phyloP scores from a whole-genome alignment of 2,113 vertebrate genomes.

The Kryptolebias marmoratus region DNA sequence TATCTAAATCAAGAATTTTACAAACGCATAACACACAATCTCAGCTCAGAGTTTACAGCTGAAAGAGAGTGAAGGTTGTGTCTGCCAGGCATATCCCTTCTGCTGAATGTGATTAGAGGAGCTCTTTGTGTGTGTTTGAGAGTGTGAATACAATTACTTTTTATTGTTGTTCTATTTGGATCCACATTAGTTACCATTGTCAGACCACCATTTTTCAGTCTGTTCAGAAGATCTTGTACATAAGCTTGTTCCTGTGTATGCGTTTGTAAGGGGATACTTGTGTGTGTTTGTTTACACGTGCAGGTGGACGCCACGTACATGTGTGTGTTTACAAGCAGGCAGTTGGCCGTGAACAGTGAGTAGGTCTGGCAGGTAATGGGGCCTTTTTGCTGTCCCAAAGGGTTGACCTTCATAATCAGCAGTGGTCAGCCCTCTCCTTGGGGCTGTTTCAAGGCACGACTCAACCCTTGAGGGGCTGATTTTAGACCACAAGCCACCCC shows the following conservation, averaged over 20 bases:
- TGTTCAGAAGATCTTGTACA: slow-evolving; percentile 8
- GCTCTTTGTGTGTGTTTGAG: slow-evolving; percentile 36
- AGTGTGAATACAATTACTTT: slow-evolving; percentile 29
- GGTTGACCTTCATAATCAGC: slow-evolving; percentile 68
- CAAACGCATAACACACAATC: neutral
- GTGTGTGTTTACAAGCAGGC: slow-evolving; percentile 7
- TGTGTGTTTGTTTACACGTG: slow-evolving; percentile 14
- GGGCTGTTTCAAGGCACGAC: slow-evolving; percentile 57
- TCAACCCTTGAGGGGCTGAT: slow-evolving; percentile 29
- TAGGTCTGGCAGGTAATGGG: slow-evolving; percentile 24
- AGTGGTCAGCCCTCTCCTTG: slow-evolving; percentile 41
- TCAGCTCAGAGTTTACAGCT: slow-evolving; percentile 48
- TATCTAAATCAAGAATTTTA: slow-evolving; percentile 37
- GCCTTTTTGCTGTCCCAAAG: slow-evolving; percentile 32
- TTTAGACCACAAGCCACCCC: slow-evolving; percentile 23
- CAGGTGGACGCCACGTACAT: neutral
- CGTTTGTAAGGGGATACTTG: neutral
- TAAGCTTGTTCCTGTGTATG: neutral
- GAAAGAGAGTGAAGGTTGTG: slow-evolving; percentile 57
- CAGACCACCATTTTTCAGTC: slow-evolving; percentile 26
- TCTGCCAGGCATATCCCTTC: slow-evolving; percentile 67
- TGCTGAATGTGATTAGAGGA: slow-evolving; percentile 69
- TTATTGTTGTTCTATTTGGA: slow-evolving; percentile 41
- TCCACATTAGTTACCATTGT: slow-evolving; percentile 10
- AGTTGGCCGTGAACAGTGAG: slow-evolving; percentile 25